Evolutionary conservation across 2,797 vertebrate species (phyloP), one percentile per base, ranked within the genome.

Genomic region (Odontamblyopus rebecca): DNA sequence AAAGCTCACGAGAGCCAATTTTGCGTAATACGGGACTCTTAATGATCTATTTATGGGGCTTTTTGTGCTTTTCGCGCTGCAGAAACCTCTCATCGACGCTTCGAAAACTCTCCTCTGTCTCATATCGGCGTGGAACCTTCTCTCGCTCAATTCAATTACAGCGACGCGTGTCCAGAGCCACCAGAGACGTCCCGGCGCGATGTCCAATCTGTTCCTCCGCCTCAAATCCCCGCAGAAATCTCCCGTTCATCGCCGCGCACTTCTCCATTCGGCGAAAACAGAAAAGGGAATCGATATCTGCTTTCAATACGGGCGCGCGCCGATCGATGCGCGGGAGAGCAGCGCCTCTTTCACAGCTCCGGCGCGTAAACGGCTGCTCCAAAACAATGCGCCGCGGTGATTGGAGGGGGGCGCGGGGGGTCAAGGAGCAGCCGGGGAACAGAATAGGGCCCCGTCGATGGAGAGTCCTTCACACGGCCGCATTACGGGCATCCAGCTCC

Each of bases 261-360:
- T 92, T 94, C 94, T 91, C 89, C 91, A 89, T 89, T 92, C 92
- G 91, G 89, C 23, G 81, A 92, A 93, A 92, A 92, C 93, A 92
- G 90, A 86, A 93, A 93, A 92, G 90, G 90, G 94, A 95, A 94
- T 95, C 94, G 93, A 95, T 95, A 94, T 91, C 92, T 93, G 93
- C 92, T 95, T 94, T 94, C 94, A 94, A 95, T 94, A 94, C 91
- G 89, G 80, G 91, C 86, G 91, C 89, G 93, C 83, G 80, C 82
- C 89, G 80, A 95, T 95, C 93, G 85, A 95, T 94, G 93, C 61
- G 12, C 77, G 77, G 77, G 70, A 82, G 67, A 2, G 5, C 81
- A 5, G 74, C 82, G 71, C 81, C 78, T 85, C 84, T 38, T 87
- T 84, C 87, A 82, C 85, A 71, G 82, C 78, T 86, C 83, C 80